Percentiles rank a stretch among this genome's conserved stretches.
phyloP scores from a whole-genome alignment of 2,113 vertebrate genomes.

The Anhinga anhinga region DNA sequence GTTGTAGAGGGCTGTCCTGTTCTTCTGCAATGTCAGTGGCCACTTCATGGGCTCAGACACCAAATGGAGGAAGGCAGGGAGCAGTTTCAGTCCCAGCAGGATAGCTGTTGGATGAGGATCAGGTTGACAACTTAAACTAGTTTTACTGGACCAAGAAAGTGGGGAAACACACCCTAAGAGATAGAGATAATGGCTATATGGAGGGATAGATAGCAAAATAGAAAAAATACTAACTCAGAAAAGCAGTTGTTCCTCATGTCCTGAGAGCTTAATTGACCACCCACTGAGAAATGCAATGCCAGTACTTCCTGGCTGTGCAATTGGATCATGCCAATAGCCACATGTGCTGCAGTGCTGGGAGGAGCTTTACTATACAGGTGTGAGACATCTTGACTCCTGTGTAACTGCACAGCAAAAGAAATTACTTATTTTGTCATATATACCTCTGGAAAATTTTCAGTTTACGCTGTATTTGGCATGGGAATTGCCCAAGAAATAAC shows the following conservation, averaged over 20 bases:
- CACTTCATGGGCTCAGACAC: neutral
- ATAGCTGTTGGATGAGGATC: neutral
- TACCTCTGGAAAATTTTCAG: neutral
- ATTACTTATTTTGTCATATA: neutral
- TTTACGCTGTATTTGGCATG: neutral
- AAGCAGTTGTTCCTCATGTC: neutral
- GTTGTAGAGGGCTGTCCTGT: neutral
- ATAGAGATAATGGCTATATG: neutral
- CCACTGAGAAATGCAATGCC: neutral
- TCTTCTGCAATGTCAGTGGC: neutral
- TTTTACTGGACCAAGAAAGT: neutral
- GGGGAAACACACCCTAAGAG: neutral
- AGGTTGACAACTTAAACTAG: neutral
- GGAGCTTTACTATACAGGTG: neutral
- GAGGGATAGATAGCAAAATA: neutral
- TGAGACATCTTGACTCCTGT: neutral
- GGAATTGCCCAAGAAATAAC: neutral
- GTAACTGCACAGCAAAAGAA: neutral
- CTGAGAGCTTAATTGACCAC: neutral
- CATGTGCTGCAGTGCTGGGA: neutral
- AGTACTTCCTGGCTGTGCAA: no score
- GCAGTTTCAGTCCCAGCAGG: neutral
- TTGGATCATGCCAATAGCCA: neutral
- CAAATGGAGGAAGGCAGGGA: neutral
- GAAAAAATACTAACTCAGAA: neutral